Base-by-base conservation (phyloP, 1,140 invertebrate species). In the Aphelinus certus region DNA sequence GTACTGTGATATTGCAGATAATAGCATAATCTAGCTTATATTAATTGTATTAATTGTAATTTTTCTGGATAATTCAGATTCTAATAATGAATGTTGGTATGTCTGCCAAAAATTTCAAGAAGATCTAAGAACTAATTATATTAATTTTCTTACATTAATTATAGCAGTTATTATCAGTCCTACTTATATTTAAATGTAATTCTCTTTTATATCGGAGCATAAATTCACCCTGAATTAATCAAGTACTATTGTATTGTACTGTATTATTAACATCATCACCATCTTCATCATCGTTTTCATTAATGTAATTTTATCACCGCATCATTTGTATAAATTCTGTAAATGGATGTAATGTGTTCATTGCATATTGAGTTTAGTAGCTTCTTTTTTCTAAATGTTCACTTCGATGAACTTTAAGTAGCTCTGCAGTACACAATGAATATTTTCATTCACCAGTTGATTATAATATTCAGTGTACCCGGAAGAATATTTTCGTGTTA, bases 1-100 rank as follows among this genome's bases (percentile, higher is more conserved):
- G 81, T 87, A 87, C 86, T 88, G 87, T 88, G 87, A 88, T 88
- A 88, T 87, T 87, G 84, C 83, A 82, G 78, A 84, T 85, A 84
- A 84, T 87, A 87, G 81, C 80, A 76, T 85, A 85, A 83, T 83
- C 73, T 84, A 82, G 82, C 81, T 87, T 84, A 81, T 83, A 83
- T 82, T 79, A 81, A 81, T 75, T 66, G 56, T 73, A 60, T 66
- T 66, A 57, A 66, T 74, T 74, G 65, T 75, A 75, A 66, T 76
- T 61, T 76, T 71, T 48, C 10, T 60, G 47, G 56, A 65, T 53
- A 75, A 69, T 70, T 69, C 60, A 73, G 46, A 69, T 47, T 70
- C 63, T 73, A 45, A 55, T 62, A 42, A 26, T 26, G 26, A 26
- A 58, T 58, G 58, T 72, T 65, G 58, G 49, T 51, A 42, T 48